Conservation (phyloP, 2,797 vertebrate species). For the Euphonia xanthogaster region DNA sequence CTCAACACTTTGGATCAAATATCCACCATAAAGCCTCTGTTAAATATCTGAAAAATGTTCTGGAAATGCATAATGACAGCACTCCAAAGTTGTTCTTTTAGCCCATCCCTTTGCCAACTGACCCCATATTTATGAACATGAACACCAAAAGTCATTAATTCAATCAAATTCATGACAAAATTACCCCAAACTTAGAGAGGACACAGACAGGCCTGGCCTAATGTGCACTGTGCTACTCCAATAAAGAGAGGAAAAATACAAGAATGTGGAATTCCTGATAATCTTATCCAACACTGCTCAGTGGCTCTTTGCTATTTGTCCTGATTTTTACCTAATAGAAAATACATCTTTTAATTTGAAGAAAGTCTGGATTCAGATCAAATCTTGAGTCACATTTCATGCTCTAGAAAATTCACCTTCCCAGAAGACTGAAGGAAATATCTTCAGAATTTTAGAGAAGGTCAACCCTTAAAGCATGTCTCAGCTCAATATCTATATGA, state of each 20-base stretch:
- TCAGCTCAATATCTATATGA: background rate
- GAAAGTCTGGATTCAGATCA: background rate
- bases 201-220: background rate
- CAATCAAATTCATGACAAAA: background rate
- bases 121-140: background rate
- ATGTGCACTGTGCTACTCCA: fast-evolving
- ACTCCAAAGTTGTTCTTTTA: background rate
- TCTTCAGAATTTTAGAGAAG: background rate
- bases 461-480: background rate
- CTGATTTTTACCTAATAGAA: background rate
- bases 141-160: background rate
- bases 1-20: background rate
- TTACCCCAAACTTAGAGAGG: background rate
- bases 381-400: background rate
- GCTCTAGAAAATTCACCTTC: background rate
- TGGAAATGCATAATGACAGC: background rate
- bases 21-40: background rate
- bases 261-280: background rate
- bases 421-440: background rate
- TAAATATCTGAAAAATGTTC: background rate
- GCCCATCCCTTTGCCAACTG: background rate
- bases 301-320: background rate
- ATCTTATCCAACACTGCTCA: background rate
- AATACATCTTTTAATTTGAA: background rate
- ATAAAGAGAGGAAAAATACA: background rate